Evolutionary conservation across 2,797 vertebrate species (phyloP).

Genomic region (Sebastes trivittatus): DNA sequence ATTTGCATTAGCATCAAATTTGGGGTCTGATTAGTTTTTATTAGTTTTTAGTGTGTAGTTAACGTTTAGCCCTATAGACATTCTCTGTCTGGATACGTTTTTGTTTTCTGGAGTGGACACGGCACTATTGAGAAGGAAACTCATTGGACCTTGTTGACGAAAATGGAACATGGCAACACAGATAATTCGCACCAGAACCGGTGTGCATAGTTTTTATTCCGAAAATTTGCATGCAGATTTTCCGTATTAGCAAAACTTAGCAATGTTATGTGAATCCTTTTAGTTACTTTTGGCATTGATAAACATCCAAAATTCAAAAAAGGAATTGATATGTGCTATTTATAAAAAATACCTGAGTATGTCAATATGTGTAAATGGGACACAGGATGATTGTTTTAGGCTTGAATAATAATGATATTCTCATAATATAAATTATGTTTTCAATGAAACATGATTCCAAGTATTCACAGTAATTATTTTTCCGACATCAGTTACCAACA

Average conservation of each 20-base stretch:
- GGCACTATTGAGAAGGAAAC: too few species aligned
- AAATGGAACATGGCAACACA: too few species aligned
- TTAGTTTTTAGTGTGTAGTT: background rate
- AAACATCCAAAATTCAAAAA: background rate
- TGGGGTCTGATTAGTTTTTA: background rate
- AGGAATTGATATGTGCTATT: background rate
- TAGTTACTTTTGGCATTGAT: background rate
- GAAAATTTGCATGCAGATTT: too few species aligned
- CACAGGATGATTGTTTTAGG: background rate
- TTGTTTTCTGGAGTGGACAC: background rate
- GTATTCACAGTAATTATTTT: background rate
- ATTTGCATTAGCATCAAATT: background rate
- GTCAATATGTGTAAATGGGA: background rate
- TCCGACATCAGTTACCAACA: background rate
- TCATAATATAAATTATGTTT: background rate
- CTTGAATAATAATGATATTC: background rate
- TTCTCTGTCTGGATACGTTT: background rate
- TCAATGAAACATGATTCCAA: background rate
- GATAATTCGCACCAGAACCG: too few species aligned
- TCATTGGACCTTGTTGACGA: too few species aligned
- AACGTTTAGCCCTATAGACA: background rate
- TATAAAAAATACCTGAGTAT: background rate
- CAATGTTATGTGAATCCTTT: background rate
- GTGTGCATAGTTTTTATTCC: too few species aligned
- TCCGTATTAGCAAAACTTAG: too few species aligned